Percentiles rank a stretch among this genome's conserved stretches.
These are phyloP conservation scores for Phrixothrix hirtus DNA, from an alignment of 2,888 invertebrate species.

Conservation along the genomic window DNA sequence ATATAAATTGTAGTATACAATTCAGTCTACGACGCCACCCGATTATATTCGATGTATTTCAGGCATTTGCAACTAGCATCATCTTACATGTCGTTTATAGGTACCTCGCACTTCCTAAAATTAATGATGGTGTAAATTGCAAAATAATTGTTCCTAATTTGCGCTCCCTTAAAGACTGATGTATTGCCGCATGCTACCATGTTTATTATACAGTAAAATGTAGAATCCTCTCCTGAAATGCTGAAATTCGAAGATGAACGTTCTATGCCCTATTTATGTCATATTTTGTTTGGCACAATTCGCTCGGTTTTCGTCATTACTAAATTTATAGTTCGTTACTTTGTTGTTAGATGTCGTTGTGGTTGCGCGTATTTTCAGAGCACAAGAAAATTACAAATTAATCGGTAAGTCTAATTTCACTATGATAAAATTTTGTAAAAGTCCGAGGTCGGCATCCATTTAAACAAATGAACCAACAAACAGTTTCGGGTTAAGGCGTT, in stretches of 20 bases:
- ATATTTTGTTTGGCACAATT: too few species aligned
- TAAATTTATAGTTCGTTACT: too few species aligned
- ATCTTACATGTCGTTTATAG: constrained; percentile 11
- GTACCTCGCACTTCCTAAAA: constrained; percentile 11
- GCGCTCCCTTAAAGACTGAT: constrained; percentile 13
- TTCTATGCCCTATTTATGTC: too few species aligned
- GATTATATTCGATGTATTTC: too few species aligned
- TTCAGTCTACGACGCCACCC: not conserved
- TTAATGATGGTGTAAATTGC: constrained; percentile 17
- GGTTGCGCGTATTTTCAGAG: too few species aligned
- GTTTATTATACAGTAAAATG: not conserved
- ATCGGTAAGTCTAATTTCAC: too few species aligned
- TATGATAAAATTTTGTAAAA: not conserved
- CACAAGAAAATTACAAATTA: too few species aligned
- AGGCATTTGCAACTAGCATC: constrained; percentile 2
- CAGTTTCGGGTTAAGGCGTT: constrained; percentile 9
- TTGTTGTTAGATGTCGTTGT: too few species aligned
- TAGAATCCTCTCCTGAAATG: not conserved
- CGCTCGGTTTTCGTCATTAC: too few species aligned
- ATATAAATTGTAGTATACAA: constrained; percentile 3
- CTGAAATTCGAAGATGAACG: too few species aligned
- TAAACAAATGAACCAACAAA: constrained; percentile 17
- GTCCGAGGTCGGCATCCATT: constrained; percentile 4
- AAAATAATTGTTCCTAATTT: constrained; percentile 23
- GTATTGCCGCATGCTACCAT: constrained; percentile 4